phyloP scores from a whole-genome alignment of 2,797 vertebrate species.

The Pteropus rufus region DNA sequence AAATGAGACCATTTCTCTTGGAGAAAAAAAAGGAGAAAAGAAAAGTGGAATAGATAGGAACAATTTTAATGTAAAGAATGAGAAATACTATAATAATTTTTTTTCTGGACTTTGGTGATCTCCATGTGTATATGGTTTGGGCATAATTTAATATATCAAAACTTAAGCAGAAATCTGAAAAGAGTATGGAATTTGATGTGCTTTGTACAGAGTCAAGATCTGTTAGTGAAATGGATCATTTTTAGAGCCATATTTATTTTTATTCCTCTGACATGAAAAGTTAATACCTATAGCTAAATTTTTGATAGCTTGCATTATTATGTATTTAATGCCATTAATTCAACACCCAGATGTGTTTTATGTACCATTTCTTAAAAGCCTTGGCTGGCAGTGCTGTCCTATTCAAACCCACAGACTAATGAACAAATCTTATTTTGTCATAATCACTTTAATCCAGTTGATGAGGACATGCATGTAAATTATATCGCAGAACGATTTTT shows the following conservation, averaged over 20 bases:
- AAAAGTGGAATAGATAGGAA: not conserved
- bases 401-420: not conserved
- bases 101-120: not conserved
- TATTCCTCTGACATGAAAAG: not conserved
- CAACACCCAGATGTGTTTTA: not conserved
- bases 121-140: not conserved
- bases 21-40: not conserved
- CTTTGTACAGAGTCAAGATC: not conserved
- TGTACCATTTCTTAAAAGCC: not conserved
- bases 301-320: not conserved
- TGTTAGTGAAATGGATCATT: not conserved
- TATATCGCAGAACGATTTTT: not conserved
- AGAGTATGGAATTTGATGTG: not conserved
- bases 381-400: not conserved
- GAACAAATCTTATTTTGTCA: not conserved
- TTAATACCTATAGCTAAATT: not conserved
- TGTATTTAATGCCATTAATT: not conserved
- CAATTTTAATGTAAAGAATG: not conserved
- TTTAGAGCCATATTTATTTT: not conserved
- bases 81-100: not conserved
- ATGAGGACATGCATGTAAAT: not conserved
- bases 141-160: not conserved
- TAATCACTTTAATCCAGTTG: not conserved
- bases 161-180: not conserved
- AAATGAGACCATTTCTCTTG: not conserved